Percentiles rank a stretch among this genome's conserved stretches.
phyloP scores from a whole-genome alignment of 1,140 invertebrate species.

The Cyclina sinensis region DNA sequence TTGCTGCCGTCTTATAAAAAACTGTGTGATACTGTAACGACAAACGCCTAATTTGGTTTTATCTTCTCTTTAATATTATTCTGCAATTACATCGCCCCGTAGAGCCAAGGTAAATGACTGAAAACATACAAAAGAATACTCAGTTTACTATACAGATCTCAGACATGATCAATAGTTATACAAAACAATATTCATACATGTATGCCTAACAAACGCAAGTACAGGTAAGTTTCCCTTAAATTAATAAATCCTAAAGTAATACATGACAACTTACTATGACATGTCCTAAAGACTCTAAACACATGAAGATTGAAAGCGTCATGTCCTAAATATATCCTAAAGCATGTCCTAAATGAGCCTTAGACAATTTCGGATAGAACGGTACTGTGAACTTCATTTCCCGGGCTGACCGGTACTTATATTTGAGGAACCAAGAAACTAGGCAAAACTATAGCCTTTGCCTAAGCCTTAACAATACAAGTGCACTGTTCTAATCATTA shows the following conservation, averaged over 20 bases:
- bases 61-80: neutral
- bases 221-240: neutral
- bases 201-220: slow-evolving; percentile 26
- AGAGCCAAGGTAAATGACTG: neutral
- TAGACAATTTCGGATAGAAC: neutral
- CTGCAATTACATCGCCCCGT: neutral
- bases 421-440: neutral
- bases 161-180: slow-evolving; percentile 1
- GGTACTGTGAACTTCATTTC: neutral
- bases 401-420: slow-evolving; percentile 6
- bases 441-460: neutral
- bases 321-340: neutral
- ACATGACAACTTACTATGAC: neutral
- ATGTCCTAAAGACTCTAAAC: slow-evolving; percentile 10
- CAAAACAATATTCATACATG: neutral
- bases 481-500: slow-evolving; percentile 8
- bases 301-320: slow-evolving; percentile 10
- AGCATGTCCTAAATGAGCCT: slow-evolving; percentile 10
- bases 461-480: neutral
- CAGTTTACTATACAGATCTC: slow-evolving; percentile 1
- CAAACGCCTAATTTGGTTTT: neutral
- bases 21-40: no score
- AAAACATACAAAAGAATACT: neutral
- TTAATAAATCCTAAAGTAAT: slow-evolving; percentile 5
- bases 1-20: no score